Conservation (phyloP, 1,140 invertebrate species). For the Macrobrachium nipponense region DNA sequence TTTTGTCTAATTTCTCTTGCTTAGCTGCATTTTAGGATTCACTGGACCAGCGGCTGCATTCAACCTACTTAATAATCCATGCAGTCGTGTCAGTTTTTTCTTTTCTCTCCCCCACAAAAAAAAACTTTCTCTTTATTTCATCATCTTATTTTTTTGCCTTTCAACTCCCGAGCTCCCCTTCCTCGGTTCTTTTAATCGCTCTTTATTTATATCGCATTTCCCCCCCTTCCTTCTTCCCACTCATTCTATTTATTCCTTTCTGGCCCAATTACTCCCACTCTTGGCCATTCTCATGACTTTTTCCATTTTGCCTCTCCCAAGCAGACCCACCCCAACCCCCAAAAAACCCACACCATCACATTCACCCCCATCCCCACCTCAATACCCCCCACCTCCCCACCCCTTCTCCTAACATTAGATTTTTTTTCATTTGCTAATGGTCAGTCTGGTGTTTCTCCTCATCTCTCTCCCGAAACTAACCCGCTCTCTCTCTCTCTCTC, state of each 20-base stretch:
- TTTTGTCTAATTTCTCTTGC: neutral
- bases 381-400: too few species aligned
- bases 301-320: neutral
- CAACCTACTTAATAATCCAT: constrained; percentile 53
- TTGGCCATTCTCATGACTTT: constrained; percentile 27
- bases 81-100: constrained; percentile 1
- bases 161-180: constrained; percentile 3
- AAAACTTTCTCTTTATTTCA: too few species aligned
- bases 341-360: too few species aligned
- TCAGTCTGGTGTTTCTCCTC: constrained; percentile 15
- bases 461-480: neutral
- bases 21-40: constrained; percentile 25
- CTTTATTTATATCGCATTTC: constrained; percentile 43
- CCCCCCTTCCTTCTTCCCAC: neutral
- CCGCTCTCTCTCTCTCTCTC: neutral
- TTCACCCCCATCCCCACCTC: neutral
- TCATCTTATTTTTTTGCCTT: neutral
- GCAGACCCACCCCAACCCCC: too few species aligned
- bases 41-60: constrained; percentile 15
- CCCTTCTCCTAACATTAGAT: neutral
- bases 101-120: neutral
- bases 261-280: constrained; percentile 22
- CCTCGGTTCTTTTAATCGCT: constrained; percentile 37
- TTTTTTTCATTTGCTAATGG: constrained; percentile 36
- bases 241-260: constrained; percentile 26